A percentile compares a stretch with the other conserved stretches of the same genome.
Evolutionary conservation across 2,888 invertebrate species (phyloP).

Genomic region (Meloe dianella): DNA sequence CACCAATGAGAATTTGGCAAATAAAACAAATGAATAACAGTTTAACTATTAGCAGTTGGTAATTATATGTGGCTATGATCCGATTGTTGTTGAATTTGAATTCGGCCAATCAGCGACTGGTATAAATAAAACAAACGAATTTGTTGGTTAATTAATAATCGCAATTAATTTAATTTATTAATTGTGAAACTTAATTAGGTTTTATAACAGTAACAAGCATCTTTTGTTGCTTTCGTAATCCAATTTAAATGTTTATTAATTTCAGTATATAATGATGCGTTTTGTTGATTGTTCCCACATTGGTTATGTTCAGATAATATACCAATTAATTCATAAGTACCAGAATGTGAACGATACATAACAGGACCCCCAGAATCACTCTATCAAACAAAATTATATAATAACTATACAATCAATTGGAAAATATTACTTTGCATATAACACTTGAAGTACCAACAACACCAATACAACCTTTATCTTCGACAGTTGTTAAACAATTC

Average conservation of each 20-base stretch:
- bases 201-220: constrained; percentile 64
- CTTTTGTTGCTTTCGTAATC: constrained; percentile 64
- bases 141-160: too few species aligned
- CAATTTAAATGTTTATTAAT: constrained; percentile 64
- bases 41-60: too few species aligned
- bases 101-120: too few species aligned
- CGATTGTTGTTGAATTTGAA: too few species aligned
- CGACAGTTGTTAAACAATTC: constrained; percentile 59
- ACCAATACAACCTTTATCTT: constrained; percentile 65
- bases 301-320: constrained; percentile 62
- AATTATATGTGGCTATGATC: too few species aligned
- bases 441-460: constrained; percentile 61
- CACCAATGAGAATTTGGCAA: too few species aligned
- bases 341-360: constrained; percentile 60
- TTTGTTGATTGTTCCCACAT: constrained; percentile 56
- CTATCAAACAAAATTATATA: constrained; percentile 49
- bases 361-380: constrained; percentile 65
- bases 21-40: too few species aligned
- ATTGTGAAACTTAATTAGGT: constrained; percentile 34
- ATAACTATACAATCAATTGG: constrained; percentile 34
- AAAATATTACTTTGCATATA: constrained; percentile 58
- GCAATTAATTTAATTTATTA: background rate
- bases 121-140: background rate
- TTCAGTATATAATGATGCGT: constrained; percentile 62
- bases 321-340: constrained; percentile 64